These are phyloP conservation scores for Euleptes europaea DNA, from an alignment of 2,113 vertebrate species.

Conservation along the genomic window DNA sequence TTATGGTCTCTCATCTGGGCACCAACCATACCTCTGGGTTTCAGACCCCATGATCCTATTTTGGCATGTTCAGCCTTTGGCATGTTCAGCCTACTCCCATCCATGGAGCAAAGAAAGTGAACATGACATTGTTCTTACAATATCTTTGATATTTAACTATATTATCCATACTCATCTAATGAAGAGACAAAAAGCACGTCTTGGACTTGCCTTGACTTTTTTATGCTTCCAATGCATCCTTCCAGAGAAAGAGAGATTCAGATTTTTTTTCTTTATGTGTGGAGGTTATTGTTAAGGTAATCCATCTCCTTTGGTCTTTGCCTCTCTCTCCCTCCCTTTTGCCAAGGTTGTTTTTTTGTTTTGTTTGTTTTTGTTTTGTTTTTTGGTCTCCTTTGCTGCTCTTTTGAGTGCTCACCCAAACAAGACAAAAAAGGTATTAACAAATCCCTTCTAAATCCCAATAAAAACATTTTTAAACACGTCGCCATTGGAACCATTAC, in stretches of 20 bases:
- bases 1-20: no score
- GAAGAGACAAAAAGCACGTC: neutral
- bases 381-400: slow-evolving; percentile 7
- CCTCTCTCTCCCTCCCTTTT: neutral
- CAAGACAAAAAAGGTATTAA: slow-evolving; percentile 39
- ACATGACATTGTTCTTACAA: no score
- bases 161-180: neutral
- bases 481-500: slow-evolving; percentile 49
- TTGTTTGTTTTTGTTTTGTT: neutral
- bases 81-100: no score
- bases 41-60: neutral
- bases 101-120: neutral
- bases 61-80: no score
- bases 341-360: no score
- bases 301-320: slow-evolving; percentile 29
- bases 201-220: neutral
- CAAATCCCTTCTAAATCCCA: slow-evolving; percentile 55
- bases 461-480: slow-evolving; percentile 64
- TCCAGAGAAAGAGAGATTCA: neutral
- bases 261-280: slow-evolving; percentile 31
- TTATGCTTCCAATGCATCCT: neutral
- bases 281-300: slow-evolving; percentile 39
- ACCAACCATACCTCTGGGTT: neutral
- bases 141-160: neutral
- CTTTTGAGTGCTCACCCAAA: slow-evolving; percentile 57